Conservation (phyloP, 2,113 vertebrate genomes). For the Martes martes region DNA sequence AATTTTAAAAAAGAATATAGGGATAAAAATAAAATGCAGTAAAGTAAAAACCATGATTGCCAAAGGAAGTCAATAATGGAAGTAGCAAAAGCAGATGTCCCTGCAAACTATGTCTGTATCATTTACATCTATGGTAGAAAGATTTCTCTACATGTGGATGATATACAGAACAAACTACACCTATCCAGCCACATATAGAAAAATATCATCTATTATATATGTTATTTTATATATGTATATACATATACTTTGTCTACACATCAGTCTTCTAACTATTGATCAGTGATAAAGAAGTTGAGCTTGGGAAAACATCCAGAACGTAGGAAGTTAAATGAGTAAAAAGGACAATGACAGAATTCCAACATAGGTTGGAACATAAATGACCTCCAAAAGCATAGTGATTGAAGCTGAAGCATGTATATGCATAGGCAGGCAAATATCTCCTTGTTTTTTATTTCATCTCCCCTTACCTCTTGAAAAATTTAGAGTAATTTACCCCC, state of each 20-base stretch:
- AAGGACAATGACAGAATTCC: neutral
- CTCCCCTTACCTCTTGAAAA: neutral
- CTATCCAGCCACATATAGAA: neutral
- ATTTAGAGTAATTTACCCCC: neutral
- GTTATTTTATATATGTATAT: neutral
- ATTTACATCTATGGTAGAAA: neutral
- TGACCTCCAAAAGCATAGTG: neutral
- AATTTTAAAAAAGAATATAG: neutral
- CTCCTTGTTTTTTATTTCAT: slow-evolving; percentile 24
- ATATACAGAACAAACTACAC: neutral
- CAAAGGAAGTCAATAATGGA: neutral
- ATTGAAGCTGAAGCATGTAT: neutral
- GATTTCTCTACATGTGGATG: neutral
- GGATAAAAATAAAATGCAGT: neutral
- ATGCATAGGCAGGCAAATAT: neutral
- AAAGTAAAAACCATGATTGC: neutral
- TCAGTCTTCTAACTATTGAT: neutral
- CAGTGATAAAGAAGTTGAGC: neutral
- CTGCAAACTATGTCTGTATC: neutral
- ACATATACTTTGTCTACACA: neutral
- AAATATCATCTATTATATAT: neutral
- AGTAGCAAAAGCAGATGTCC: neutral
- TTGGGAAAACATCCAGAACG: neutral
- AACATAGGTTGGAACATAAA: neutral
- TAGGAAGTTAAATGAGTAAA: neutral